Evolutionary conservation across 1,140 invertebrate genomes (phyloP).

Genomic region (Eupeodes corollae): DNA sequence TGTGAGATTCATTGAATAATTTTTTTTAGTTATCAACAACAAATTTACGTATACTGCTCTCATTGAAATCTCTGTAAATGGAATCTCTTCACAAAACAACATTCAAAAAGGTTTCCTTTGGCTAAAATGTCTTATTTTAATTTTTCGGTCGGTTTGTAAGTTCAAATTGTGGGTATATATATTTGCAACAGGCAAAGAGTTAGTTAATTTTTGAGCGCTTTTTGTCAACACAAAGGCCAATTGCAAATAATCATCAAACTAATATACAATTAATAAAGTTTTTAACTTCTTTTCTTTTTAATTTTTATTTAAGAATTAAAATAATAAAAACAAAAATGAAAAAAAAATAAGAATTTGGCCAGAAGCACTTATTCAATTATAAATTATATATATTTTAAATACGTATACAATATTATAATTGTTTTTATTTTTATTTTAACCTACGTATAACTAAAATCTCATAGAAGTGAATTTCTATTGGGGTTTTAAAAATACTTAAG

Average conservation of each 20-base stretch:
- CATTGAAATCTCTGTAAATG: too few species aligned
- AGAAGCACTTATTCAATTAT: too few species aligned
- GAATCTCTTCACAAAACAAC: slow-evolving; percentile 9
- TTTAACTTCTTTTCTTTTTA: not conserved
- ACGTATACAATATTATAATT: not conserved
- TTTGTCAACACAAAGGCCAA: slow-evolving; percentile 39
- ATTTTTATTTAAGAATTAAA: not conserved
- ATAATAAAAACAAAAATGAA: not conserved
- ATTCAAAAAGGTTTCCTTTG: slow-evolving; percentile 24
- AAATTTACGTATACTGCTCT: too few species aligned
- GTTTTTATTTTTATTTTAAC: too few species aligned
- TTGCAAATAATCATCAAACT: slow-evolving; percentile 39
- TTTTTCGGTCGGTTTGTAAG: slow-evolving; percentile 5
- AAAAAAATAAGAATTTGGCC: not conserved
- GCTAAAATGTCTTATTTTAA: slow-evolving; percentile 14
- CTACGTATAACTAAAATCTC: too few species aligned
- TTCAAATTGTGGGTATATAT: slow-evolving; percentile 10
- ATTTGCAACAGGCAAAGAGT: slow-evolving; percentile 8
- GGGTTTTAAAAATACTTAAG: not conserved
- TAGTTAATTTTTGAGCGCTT: slow-evolving; percentile 31
- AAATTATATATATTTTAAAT: not conserved
- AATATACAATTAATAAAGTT: slow-evolving; percentile 34
- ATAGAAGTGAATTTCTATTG: too few species aligned
- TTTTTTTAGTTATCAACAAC: slow-evolving; percentile 6
- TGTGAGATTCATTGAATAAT: slow-evolving; percentile 6